These are phyloP conservation scores for Sabellastarte sp. DNA, from an alignment of 2,888 invertebrate species.

Conservation along the genomic window DNA sequence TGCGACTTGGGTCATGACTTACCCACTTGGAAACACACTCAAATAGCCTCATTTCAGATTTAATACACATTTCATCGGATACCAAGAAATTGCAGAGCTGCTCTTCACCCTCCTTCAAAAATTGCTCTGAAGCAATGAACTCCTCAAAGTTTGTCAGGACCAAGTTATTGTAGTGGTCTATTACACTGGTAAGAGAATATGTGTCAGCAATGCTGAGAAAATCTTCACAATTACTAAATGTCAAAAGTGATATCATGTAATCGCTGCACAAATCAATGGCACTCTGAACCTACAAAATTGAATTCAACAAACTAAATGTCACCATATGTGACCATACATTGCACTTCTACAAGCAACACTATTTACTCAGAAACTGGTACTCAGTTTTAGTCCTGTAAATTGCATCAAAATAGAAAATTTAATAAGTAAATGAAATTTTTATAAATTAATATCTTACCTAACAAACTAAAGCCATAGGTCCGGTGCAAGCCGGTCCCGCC, in stretches of 20 bases:
- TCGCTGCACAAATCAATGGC: constrained; percentile 55
- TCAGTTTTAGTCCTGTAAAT: too few species aligned
- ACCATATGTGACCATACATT: too few species aligned
- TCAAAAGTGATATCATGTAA: constrained; percentile 53
- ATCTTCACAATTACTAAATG: constrained; percentile 55
- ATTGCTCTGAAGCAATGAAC: constrained; percentile 47
- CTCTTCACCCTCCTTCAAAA: constrained; percentile 43
- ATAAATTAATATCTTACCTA: too few species aligned
- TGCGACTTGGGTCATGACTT: constrained; percentile 34
- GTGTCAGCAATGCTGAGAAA: constrained; percentile 53
- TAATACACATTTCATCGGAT: constrained; percentile 38
- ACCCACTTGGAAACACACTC: constrained; percentile 50
- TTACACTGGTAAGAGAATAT: constrained; percentile 40
- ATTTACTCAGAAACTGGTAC: too few species aligned
- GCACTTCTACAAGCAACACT: too few species aligned
- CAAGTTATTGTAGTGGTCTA: constrained; percentile 48
- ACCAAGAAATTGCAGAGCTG: constrained; percentile 42
- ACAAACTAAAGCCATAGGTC: too few species aligned
- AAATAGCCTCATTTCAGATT: constrained; percentile 48
- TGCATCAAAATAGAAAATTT: too few species aligned
- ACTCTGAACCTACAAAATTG: too few species aligned
- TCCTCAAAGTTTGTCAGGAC: constrained; percentile 51
- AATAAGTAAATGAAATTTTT: too few species aligned
- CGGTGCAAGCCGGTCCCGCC: too few species aligned
- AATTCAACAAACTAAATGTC: too few species aligned